Evolutionary conservation across 2,113 vertebrate genomes (phyloP), one percentile per base, ranked within the genome.

Genomic region (Heterotis niloticus): DNA sequence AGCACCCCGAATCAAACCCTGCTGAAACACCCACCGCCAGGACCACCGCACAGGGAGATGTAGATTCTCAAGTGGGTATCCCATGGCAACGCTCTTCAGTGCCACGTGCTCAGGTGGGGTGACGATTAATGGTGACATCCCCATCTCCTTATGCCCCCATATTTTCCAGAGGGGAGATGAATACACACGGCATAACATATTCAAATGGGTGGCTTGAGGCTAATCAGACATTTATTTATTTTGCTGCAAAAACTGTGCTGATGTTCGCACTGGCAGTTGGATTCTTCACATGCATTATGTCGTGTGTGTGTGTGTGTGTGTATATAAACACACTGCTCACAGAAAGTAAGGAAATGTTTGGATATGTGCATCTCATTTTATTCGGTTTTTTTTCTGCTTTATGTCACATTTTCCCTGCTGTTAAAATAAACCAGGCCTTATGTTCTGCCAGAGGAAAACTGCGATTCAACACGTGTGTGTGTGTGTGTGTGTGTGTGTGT

Each of bases 201-300:
- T 26, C 57, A 75, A 75, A 75, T 75, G 56, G 62, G 59, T 56
- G 26, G 57, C 74, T 62, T 4, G 10, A 60, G 56, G 74, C 57
- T 75, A 60, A 75, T 60, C 12, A 64, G 28, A 57, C 74, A 18
- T 12, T 75, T 64, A 75, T 64, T 75, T 75, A 62, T 62, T 64
- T 20, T 44, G 57, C 20, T 26, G 60, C 17, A n/a, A 13, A 14
- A 62, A 44, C 16, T 29, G 4, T 29, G 23, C 1, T 11, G 23
- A 20, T 75, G 74, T 60, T 29, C 26, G 34, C 26, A 23, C 12
- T 26, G 14, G 74, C 34, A 12, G 26, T 2, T 24, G 10, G 59
- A 60, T 5, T 60, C 28, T 20, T 26, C 29, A 16, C 69, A 56
- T 57, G 23, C 23, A 12, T 0, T 5, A 14, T 26, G 26, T 74